phyloP scores from a whole-genome alignment of 2,113 vertebrate species.

The Labeo catla region DNA sequence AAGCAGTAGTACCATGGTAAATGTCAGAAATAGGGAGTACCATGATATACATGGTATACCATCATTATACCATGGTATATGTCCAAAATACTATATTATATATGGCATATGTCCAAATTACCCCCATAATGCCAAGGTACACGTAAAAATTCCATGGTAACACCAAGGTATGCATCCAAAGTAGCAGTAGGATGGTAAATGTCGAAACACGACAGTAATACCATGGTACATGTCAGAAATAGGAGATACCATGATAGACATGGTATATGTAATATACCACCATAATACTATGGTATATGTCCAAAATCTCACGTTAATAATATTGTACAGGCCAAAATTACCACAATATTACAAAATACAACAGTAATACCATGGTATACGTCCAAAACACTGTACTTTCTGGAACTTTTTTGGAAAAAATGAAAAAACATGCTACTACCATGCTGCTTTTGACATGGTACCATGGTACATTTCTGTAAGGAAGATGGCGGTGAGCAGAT shows the following conservation, averaged over 20 bases:
- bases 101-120: not conserved
- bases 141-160: not conserved
- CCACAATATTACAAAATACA: not conserved
- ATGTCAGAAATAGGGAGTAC: not conserved
- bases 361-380: not conserved
- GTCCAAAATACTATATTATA: not conserved
- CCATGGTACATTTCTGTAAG: not conserved
- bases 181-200: not conserved
- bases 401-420: not conserved
- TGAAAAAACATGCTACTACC: not conserved
- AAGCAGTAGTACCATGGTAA: not conserved
- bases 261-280: too few species aligned
- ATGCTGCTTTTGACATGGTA: not conserved
- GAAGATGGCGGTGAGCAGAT: not conserved
- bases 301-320: not conserved
- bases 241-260: not conserved
- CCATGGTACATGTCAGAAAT: not conserved
- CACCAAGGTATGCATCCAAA: not conserved
- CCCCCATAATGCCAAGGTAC: not conserved
- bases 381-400: not conserved
- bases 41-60: too few species aligned
- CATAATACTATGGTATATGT: not conserved
- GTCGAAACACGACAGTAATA: not conserved
- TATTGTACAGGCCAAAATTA: not conserved
- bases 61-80: too few species aligned